Conservation (phyloP, 2,113 vertebrate species). For the Eudyptes chrysolophus region DNA sequence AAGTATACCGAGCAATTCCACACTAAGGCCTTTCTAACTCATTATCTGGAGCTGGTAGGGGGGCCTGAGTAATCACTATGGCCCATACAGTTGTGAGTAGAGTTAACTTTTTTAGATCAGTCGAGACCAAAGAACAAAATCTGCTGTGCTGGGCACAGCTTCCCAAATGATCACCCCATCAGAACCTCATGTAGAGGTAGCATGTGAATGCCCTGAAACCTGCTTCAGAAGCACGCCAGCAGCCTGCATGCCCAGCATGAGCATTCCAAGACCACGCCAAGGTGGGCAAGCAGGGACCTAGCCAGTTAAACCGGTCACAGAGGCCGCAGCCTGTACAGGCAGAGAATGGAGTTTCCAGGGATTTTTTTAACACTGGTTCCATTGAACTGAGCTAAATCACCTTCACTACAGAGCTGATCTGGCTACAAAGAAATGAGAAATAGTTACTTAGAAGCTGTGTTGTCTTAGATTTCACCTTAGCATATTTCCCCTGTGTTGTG, state of each 20-base stretch:
- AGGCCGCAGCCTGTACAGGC: neutral
- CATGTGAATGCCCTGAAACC: neutral
- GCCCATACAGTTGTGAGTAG: neutral
- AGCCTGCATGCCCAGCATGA: neutral
- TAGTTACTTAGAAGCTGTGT: neutral
- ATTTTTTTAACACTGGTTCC: neutral
- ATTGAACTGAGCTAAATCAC: neutral
- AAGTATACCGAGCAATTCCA: neutral
- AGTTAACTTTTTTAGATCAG: neutral
- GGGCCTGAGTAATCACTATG: neutral
- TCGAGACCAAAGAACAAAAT: neutral
- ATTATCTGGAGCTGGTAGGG: neutral
- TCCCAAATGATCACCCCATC: neutral
- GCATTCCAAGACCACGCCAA: neutral
- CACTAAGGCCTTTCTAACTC: neutral
- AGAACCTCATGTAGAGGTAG: neutral
- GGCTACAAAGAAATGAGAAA: neutral
- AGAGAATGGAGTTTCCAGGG: neutral
- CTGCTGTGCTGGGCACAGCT: constrained; percentile 9
- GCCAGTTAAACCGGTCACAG: neutral
- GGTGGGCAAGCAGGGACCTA: neutral
- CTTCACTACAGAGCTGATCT: neutral
- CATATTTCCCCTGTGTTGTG: neutral
- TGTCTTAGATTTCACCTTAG: neutral
- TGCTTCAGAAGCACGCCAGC: neutral